Evolutionary conservation across 2,113 vertebrate genomes (phyloP), one percentile per base, ranked within the genome.

Genomic region (Chlamydotis undulata): DNA sequence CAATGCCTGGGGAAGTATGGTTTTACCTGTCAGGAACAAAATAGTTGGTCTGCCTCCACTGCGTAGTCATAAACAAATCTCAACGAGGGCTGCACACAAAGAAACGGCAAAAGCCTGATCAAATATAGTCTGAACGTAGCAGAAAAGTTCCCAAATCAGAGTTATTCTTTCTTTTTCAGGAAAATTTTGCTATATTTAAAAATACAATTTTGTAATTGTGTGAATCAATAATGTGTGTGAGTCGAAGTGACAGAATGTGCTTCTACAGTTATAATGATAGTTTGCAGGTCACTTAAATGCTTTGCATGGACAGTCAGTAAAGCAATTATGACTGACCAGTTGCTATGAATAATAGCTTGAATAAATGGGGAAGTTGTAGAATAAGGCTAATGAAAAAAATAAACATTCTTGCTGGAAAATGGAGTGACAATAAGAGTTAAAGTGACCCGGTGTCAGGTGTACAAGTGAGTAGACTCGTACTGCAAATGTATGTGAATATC

Each of bases 1-100:
- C 77, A 64, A 59, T 90, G 74, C 50, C 80, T 80, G 21, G 47
- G 83, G 95, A 97, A 83, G 94, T 68, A 29, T 85, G 92, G 69
- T 71, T 94, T 95, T 91, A 95, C 94, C 76, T 90, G 90, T 71
- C 55, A 74, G 74, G 71, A 78, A 68, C 33, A 70, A 77, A 90
- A 67, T 78, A 35, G 14, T 94, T 82, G 68, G 73, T 71, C 95
- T 92, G 55, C 43, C 49, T 93, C 86, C 85, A 92, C 80, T 71
- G 39, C 53, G 9, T 4, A 79, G 87, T 79, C 53, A 49, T 57
- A 69, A 95, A 56, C 56, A 83, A 60, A 68, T 28, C 64, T 55
- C 74, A 87, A 55, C 55, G 77, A 79, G 70, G 61, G 43, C 55
- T 95, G 47, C 64, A 37, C 29, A 4, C 0, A 14, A 59, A 29